A percentile compares a stretch with the other conserved stretches of the same genome.
These are phyloP conservation scores for Puma concolor DNA, from an alignment of 2,113 vertebrate species.

Conservation along the genomic window DNA sequence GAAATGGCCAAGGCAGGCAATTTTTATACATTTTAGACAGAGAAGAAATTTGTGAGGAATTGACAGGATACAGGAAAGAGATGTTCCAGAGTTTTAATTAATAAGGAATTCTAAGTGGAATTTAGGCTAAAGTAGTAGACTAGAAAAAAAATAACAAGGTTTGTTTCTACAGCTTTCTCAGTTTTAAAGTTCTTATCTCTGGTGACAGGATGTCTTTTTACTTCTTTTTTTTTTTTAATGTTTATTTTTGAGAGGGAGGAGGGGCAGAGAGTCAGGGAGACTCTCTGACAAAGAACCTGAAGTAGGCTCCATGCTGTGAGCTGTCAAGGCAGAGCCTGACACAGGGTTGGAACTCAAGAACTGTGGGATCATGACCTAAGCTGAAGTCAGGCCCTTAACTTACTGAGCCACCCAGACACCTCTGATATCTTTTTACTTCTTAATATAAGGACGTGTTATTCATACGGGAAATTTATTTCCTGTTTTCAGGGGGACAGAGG, in stretches of 20 bases:
- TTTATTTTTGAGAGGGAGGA: too few species aligned
- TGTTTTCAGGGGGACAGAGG: neutral
- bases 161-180: neutral
- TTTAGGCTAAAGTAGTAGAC: neutral
- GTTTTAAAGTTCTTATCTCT: neutral
- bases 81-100: neutral
- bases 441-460: neutral
- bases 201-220: neutral
- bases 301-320: too few species aligned
- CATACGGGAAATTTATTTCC: neutral
- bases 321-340: too few species aligned
- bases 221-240: too few species aligned
- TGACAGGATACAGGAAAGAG: neutral
- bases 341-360: too few species aligned
- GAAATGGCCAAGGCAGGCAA: neutral
- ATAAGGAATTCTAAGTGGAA: neutral
- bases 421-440: neutral
- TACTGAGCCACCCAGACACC: too few species aligned
- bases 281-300: too few species aligned
- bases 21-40: neutral
- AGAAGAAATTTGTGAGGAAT: neutral
- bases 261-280: too few species aligned
- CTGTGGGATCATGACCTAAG: too few species aligned
- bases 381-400: too few species aligned
- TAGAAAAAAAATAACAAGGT: neutral